These are phyloP conservation scores for Piaya cayana DNA, from an alignment of 2,113 vertebrate genomes.

Conservation along the genomic window DNA sequence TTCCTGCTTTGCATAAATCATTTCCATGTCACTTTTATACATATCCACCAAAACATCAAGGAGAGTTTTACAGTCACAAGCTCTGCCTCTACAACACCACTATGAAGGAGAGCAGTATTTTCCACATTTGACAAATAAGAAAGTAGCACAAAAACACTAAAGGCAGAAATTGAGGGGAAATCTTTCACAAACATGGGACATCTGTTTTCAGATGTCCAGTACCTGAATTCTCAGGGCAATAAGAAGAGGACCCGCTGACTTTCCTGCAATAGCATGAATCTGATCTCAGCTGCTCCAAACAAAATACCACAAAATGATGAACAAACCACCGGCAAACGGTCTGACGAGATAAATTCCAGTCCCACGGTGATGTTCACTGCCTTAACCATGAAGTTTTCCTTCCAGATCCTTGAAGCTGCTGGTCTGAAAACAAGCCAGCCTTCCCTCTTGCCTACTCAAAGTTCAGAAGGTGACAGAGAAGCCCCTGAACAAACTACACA, in stretches of 20 bases:
- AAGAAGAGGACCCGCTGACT: neutral
- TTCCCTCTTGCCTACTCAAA: neutral
- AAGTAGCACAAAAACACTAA: neutral
- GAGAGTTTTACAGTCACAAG: neutral
- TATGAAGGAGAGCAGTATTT: neutral
- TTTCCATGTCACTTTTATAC: neutral
- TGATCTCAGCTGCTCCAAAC: neutral
- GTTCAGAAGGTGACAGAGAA: neutral
- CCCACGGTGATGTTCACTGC: neutral
- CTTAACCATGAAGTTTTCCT: neutral
- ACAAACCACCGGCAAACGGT: neutral
- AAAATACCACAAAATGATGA: neutral
- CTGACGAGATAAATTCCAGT: neutral
- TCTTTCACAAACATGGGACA: neutral
- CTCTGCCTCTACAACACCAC: neutral
- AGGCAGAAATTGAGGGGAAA: neutral
- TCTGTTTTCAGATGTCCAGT: neutral
- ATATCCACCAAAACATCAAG: neutral
- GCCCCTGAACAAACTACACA: neutral
- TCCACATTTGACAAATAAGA: neutral
- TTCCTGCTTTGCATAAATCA: neutral
- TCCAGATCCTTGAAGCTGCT: neutral
- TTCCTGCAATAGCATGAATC: neutral
- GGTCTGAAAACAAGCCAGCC: neutral
- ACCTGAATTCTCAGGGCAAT: neutral